Base-by-base conservation (phyloP, 2,113 vertebrate species). In the Gallinago jamesoni region DNA sequence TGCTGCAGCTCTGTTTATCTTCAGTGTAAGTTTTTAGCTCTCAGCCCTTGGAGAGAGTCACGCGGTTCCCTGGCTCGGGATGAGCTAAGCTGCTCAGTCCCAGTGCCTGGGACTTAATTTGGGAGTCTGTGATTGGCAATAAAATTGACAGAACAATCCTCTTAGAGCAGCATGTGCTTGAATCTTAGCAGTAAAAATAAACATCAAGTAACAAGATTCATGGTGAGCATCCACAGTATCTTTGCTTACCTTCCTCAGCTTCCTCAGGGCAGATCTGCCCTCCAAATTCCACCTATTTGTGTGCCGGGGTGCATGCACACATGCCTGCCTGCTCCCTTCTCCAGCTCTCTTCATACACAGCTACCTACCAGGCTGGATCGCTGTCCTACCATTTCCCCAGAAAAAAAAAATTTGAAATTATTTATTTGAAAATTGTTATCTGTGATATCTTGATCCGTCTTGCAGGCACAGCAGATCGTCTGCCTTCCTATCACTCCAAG, bases 141-240 rank as follows among this genome's bases (percentile, higher is more conserved):
- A 57, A 86, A 67, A 75, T 27, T 70, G 87, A 52, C 73, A 75
- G 73, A 87, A n/a, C 69, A 89, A 72, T 81, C 68, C 56, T 94
- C 73, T 75, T 92, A 81, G 33, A 74, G 69, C 31, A 81, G 73
- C 75, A 60, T 41, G 63, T 68, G 43, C 18, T 77, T 60, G 74
- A 79, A 94, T 60, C 68, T 81, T 47, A 53, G 89, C 77, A 63
- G 84, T 89, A 78, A 92, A 96, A 94, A 78, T 84, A 92, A 90
- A 78, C 60, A 62, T 31, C 39, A 39, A 74, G 60, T 84, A 75
- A 81, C 30, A 67, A 81, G 86, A 87, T 70, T 67, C 45, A 11
- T 10, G 7, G 20, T 59, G 43, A 77, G 28, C 10, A 47, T 31
- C 64, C 31, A 28, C 47, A 31, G 47, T 55, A 57, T 6, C 72